Evolutionary conservation across 2,888 invertebrate species (phyloP), one percentile per base, ranked within the genome.

Genomic region (Blastobasis adustella): DNA sequence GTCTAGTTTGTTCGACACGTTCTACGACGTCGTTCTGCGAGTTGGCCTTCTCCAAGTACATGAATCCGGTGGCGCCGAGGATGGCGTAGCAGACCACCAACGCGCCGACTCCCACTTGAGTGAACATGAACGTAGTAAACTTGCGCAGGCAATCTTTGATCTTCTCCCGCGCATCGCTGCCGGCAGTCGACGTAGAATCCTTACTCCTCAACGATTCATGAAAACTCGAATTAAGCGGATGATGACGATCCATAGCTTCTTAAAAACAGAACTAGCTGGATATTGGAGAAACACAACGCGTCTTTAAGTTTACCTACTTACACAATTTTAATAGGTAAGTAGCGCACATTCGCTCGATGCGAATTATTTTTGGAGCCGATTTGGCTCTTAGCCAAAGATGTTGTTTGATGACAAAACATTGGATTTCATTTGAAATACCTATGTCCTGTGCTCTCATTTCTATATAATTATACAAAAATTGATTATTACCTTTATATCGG

Each of bases 111-210:
- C 96, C 96, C 68, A 95, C 94, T 90, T 96, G 96, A 6, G 96
- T 96, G 84, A 95, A 96, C 96, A 96, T 96, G 71, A 96, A 96
- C 6, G 96, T 95, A 52, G 95, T 92, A 63, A 96, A 90, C 78
- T 96, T 96, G 45, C 96, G 90, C 67, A 94, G 94, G 73, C 95
- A 96, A 70, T 95, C 94, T 78, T 95, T 95, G 52, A 96, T 91
- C 69, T 93, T 93, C 69, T 94, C 94, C 40, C 92, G 86, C 0
- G 94, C 92, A 64, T 93, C 93, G 67, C 90, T 90, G 54, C 90
- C 91, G 45, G 90, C 90, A 23, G 92, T 91, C 0, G 93, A 91
- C 1, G 93, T 92, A 0, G 93, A 93, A 38, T 92, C 93, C 43
- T 89, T 87, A 63, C 93, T 93, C 55, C 91, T 83, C 70, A 91